These are phyloP conservation scores for Catotricha subobsoleta DNA, from an alignment of 2,888 invertebrate genomes.

Conservation along the genomic window DNA sequence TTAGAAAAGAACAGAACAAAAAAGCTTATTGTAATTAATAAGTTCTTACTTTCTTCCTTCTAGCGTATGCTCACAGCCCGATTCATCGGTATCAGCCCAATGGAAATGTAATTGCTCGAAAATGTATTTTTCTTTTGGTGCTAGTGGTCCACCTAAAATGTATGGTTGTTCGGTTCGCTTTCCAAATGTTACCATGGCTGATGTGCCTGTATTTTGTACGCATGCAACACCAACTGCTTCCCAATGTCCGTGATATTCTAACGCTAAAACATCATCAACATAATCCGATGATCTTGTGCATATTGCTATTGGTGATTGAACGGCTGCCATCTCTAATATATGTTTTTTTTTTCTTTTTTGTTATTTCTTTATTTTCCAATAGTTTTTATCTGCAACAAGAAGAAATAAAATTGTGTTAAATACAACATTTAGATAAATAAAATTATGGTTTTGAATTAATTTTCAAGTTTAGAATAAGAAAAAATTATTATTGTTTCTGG, in stretches of 20 bases:
- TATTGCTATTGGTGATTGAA: constrained; percentile 30
- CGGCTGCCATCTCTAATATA: no score
- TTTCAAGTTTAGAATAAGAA: no score
- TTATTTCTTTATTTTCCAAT: no score
- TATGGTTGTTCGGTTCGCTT: constrained; percentile 37
- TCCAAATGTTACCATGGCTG: constrained; percentile 42
- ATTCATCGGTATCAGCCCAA: constrained; percentile 56
- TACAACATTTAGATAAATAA: no score
- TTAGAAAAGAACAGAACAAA: not conserved
- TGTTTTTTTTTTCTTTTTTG: no score
- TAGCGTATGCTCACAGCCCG: constrained; percentile 62
- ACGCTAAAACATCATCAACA: constrained; percentile 27
- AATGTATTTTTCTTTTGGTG: constrained; percentile 39
- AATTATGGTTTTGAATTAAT: no score
- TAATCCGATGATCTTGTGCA: constrained; percentile 28
- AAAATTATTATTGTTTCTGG: no score
- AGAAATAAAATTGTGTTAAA: no score
- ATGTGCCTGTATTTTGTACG: constrained; percentile 28
- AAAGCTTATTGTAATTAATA: constrained; percentile 19
- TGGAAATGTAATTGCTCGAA: constrained; percentile 70
- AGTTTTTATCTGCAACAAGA: no score
- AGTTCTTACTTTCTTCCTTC: constrained; percentile 43
- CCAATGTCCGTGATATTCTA: constrained; percentile 30
- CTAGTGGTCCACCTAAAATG: constrained; percentile 44
- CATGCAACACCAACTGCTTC: constrained; percentile 28